These are phyloP conservation scores for Camelus dromedarius DNA, from an alignment of 2,113 vertebrate genomes.

Conservation along the genomic window DNA sequence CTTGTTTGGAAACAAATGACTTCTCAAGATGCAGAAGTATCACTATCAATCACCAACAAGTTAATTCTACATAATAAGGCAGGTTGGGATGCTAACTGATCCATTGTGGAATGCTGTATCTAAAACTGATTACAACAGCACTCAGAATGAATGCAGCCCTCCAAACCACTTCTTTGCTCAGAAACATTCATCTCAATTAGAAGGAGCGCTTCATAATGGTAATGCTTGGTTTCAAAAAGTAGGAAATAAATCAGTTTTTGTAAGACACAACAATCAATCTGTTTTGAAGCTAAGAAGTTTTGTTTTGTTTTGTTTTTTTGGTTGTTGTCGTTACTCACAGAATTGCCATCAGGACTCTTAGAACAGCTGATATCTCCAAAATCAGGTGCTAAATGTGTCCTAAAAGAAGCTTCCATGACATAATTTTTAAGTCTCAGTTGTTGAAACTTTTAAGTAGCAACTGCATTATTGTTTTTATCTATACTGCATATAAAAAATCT, in stretches of 20 bases:
- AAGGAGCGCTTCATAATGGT: conserved; percentile 89
- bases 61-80: conserved; percentile 92
- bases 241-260: conserved; percentile 92
- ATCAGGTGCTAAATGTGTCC: conserved; percentile 18
- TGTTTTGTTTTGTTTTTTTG: background rate
- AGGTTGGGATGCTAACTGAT: conserved; percentile 88
- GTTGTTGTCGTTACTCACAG: conserved; percentile 55
- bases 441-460: conserved; percentile 50
- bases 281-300: conserved; percentile 82
- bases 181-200: conserved; percentile 93
- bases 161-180: conserved; percentile 88
- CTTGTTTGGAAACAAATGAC: conserved; percentile 90
- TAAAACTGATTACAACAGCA: conserved; percentile 91
- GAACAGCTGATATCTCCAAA: conserved; percentile 65
- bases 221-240: conserved; percentile 90
- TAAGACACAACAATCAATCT: conserved; percentile 90
- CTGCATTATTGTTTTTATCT: background rate
- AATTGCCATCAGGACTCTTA: conserved; percentile 71
- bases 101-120: conserved; percentile 88
- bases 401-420: conserved; percentile 31
- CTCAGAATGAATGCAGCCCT: conserved; percentile 90
- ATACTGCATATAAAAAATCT: too few species aligned
- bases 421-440: conserved; percentile 48
- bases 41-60: conserved; percentile 91
- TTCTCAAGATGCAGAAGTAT: conserved; percentile 85